Evolutionary conservation across 2,113 vertebrate genomes (phyloP).

Genomic region (Nyctibius bracteatus): DNA sequence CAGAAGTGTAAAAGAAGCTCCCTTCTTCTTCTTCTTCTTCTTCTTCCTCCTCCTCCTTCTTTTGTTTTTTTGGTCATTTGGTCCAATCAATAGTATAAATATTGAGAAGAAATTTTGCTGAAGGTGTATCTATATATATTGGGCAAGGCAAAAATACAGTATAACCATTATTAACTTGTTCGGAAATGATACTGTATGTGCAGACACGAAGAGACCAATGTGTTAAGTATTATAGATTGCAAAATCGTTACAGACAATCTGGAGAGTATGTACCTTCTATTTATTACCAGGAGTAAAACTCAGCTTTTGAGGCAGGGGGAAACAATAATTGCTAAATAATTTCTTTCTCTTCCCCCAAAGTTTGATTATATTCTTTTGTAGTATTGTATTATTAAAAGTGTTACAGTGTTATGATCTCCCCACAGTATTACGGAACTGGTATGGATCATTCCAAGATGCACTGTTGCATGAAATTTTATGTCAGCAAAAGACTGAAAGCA

Average conservation of each 20-base stretch:
- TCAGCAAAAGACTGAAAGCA: not conserved
- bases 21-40: not conserved
- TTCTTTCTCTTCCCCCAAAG: not conserved
- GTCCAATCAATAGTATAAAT: slow-evolving; percentile 32
- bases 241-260: slow-evolving; percentile 42
- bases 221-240: not conserved
- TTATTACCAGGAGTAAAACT: slow-evolving; percentile 28
- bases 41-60: not conserved
- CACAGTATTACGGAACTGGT: slow-evolving; percentile 50
- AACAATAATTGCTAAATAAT: not conserved
- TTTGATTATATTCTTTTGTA: not conserved
- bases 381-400: slow-evolving; percentile 59
- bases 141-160: slow-evolving; percentile 24
- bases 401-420: slow-evolving; percentile 36
- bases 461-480: slow-evolving; percentile 35
- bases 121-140: slow-evolving; percentile 53
- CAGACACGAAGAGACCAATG: slow-evolving; percentile 12
- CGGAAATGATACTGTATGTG: slow-evolving; percentile 30
- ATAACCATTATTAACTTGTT: slow-evolving; percentile 58
- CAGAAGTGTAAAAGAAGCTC: slow-evolving; percentile 82
- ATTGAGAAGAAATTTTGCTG: slow-evolving; percentile 22
- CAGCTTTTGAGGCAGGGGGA: not conserved
- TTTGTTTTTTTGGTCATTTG: not conserved
- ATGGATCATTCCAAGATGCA: not conserved
- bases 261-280: slow-evolving; percentile 38